phyloP scores from a whole-genome alignment of 1,140 invertebrate genomes.

The Meteorus sp. region DNA sequence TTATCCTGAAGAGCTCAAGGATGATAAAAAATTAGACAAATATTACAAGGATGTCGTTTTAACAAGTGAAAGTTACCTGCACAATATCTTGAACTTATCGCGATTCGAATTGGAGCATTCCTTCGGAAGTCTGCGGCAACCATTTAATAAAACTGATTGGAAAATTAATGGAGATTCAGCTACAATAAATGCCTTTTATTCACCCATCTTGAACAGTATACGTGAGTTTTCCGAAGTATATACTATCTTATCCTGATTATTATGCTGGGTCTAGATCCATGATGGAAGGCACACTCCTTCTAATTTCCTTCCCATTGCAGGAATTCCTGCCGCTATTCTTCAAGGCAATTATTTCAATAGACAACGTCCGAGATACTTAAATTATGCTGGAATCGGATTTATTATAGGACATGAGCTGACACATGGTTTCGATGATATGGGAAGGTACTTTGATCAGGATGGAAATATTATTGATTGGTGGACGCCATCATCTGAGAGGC shows the following conservation, averaged over 20 bases:
- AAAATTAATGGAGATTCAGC: too few species aligned
- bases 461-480: conserved; percentile 88
- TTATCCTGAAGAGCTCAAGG: conserved; percentile 79
- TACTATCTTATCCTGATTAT: conserved; percentile 74
- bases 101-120: too few species aligned
- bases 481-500: conserved; percentile 71
- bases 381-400: conserved; percentile 89
- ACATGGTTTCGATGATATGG: conserved; percentile 90
- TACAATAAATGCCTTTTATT: too few species aligned
- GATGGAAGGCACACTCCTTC: too few species aligned
- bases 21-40: conserved; percentile 72
- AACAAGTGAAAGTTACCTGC: too few species aligned
- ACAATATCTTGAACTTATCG: too few species aligned
- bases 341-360: conserved; percentile 85
- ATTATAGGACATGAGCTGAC: conserved; percentile 94
- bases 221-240: too few species aligned
- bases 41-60: conserved; percentile 77
- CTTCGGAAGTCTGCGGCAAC: too few species aligned
- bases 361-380: conserved; percentile 84
- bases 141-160: too few species aligned
- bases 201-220: too few species aligned
- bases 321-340: conserved; percentile 88
- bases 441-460: conserved; percentile 85
- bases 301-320: conserved; percentile 51
- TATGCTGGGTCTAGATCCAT: background rate